Percentiles rank a stretch among this genome's conserved stretches.
Evolutionary conservation across 2,888 invertebrate species (phyloP).

Genomic region (Morinoia aosen): DNA sequence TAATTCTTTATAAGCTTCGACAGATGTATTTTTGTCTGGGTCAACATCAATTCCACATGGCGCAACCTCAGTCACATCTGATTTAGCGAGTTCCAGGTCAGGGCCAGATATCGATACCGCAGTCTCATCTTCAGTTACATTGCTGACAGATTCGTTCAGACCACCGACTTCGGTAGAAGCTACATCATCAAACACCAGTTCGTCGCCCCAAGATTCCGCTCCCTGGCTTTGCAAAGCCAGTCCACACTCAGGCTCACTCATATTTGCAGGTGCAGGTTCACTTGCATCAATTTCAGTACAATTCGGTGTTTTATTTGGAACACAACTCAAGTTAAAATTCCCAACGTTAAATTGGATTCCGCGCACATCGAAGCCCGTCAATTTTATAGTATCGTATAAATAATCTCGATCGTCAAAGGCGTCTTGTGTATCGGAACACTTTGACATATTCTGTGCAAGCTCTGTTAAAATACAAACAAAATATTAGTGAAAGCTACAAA

Average conservation of each 20-base stretch:
- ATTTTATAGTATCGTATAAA: neutral
- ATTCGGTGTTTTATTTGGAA: neutral
- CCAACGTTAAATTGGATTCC: conserved; percentile 5
- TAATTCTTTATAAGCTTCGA: neutral
- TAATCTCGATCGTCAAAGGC: neutral
- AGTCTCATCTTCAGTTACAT: neutral
- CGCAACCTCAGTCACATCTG: neutral
- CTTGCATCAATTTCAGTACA: neutral
- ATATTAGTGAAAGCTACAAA: neutral
- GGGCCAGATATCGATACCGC: neutral
- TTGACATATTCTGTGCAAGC: neutral
- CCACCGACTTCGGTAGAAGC: neutral
- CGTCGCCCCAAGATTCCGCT: neutral
- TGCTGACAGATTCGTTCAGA: neutral
- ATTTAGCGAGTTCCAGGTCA: neutral
- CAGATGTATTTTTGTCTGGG: neutral
- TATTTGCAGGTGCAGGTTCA: neutral
- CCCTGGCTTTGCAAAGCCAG: neutral
- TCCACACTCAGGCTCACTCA: neutral
- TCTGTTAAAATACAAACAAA: neutral
- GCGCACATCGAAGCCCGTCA: neutral
- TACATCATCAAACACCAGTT: neutral
- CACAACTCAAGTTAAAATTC: neutral
- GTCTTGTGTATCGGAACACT: neutral
- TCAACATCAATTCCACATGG: neutral